A percentile compares a stretch with the other conserved stretches of the same genome.
phyloP scores from a whole-genome alignment of 2,888 invertebrate species.

The Hermodice carunculata region DNA sequence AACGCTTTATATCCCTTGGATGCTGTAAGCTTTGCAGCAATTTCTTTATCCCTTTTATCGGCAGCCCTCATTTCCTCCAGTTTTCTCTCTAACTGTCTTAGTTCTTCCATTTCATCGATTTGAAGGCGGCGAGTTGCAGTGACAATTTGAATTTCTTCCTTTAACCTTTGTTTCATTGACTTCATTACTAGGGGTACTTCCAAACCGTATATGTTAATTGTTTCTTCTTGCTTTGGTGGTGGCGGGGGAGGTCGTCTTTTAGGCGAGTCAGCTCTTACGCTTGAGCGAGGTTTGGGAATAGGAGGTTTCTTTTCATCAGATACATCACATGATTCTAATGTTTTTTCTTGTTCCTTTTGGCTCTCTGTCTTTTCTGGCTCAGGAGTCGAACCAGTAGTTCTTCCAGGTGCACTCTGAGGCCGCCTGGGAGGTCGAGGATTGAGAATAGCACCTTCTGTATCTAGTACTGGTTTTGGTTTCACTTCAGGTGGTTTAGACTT shows the following conservation, averaged over 20 bases:
- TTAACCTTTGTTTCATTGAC: conserved; percentile 67
- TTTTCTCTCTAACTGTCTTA: conserved; percentile 60
- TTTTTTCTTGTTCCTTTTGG: not conserved
- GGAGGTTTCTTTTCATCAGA: no score
- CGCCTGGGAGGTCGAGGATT: not conserved
- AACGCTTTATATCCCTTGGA: no score
- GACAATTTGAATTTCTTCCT: conserved; percentile 71
- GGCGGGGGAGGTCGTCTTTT: no score
- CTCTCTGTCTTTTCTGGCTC: not conserved
- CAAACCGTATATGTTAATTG: conserved; percentile 60
- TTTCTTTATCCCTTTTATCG: no score
- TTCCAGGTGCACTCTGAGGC: not conserved
- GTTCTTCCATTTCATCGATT: conserved; percentile 71
- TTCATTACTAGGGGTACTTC: conserved; percentile 66
- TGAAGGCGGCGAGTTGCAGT: conserved; percentile 67
- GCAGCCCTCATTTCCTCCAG: conserved; percentile 31
- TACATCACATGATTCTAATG: no score
- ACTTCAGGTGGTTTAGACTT: not conserved
- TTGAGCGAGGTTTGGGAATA: no score
- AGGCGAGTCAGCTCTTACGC: no score
- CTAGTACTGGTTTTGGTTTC: not conserved
- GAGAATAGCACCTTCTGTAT: not conserved
- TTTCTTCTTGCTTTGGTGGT: no score
- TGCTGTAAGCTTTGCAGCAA: no score
- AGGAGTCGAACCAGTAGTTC: not conserved